Evolutionary conservation across 2,888 invertebrate species (phyloP), one percentile per base, ranked within the genome.

Genomic region (Pseudoips prasinana): DNA sequence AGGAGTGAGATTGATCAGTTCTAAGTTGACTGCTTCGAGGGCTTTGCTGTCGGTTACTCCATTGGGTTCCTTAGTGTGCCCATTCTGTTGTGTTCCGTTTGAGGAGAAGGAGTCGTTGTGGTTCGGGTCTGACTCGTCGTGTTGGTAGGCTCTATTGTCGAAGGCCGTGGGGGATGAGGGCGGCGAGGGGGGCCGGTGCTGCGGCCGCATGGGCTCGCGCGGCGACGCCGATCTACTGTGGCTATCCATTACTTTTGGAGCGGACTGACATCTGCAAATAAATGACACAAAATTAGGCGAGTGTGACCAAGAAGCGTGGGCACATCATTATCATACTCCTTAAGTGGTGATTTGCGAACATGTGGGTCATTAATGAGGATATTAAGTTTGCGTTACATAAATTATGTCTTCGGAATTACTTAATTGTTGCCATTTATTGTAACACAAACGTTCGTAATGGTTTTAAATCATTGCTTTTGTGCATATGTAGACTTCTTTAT

Each of bases 21-120:
- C 95, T 59, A 95, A 80, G 73, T 95, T 95, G 43, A 95, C 94
- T 19, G 95, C 94, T 88, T 95, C 95, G 11, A 77, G 51, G 1
- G 84, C 78, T 61, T 87, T 90, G 0, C 79, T 81, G 43, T 89
- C 85, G 5, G 41, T 20, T 5, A 42, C 37, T 8, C 82, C 84
- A 37, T 87, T 85, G 1, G 74, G 78, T 41, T 84, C 78, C 49
- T 77, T 79, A 46, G 53, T 78, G 64, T 85, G 83, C 5, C 85
- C 84, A 46, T 86, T 86, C 27, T 79, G 76, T 6, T 77, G 74
- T 20, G 76, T 20, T 20, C 65, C 69, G 42, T 76, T 79, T 24
- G 85, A 75, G 37, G 90, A 84, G 59, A 91, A 86, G 17, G 91
- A 86, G 56, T 84, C 84, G 61, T 88, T 87, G 64, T 87, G 87